Evolutionary conservation across 2,113 vertebrate species (phyloP), one percentile per base, ranked within the genome.

Genomic region (Leucopsar rothschildi): DNA sequence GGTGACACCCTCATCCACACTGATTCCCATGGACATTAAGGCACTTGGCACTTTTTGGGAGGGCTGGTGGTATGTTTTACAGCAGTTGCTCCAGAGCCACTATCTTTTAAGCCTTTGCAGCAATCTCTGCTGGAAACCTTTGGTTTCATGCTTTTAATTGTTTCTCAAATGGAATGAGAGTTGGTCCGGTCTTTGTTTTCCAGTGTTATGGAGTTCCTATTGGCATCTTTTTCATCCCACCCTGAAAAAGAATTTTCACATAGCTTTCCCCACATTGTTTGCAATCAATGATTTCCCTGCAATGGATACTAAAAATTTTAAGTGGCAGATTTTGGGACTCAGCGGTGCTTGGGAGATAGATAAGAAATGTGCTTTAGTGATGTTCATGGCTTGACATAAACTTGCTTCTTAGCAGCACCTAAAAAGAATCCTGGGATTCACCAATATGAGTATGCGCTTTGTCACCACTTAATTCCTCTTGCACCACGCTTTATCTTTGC

Each of bases 121-220:
- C 40, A 86, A 64, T 92, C 86, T 96, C 85, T 94, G 82, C 92
- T 95, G 92, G 79, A 90, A 93, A 92, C 13, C 72, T 93, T 94
- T 78, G 75, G 86, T 83, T 94, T 93, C 82, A 65, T 7, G 1
- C 85, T 94, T 87, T 22, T 55, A 86, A 53, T 82, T 83, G 35
- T 70, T 78, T 73, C 52, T 93, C 56, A 80, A 20, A 68, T 9
- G 7, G 68, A 56, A 63, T 71, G 20, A 73, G 45, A 65, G 47
- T 72, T 90, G 29, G 39, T 89, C 55, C 0, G 0, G 33, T 52
- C 75, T 89, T 91, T 87, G 64, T 44, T 90, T 96, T 86, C 71
- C 85, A 77, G 31, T 15, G 23, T 27, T 47, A 35, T 55, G 59
- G 50, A 73, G 39, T 59, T 89, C 44, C 52, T 79, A 82, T 18